These are phyloP conservation scores for Drosophila hamatofila DNA, from an alignment of 2,888 invertebrate genomes.

Conservation along the genomic window DNA sequence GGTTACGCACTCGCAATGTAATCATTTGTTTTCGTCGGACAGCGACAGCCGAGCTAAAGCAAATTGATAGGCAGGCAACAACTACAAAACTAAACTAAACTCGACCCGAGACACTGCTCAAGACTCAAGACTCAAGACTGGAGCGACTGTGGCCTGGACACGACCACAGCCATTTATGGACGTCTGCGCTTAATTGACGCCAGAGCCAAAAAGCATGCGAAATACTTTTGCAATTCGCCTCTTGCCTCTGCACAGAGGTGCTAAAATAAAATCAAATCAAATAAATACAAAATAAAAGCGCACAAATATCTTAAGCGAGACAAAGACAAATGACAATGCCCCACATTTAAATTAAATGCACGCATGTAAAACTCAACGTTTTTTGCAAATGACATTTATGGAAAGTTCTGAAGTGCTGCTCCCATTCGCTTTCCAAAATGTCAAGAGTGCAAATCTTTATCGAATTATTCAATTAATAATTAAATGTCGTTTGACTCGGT, in stretches of 20 bases:
- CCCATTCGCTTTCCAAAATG: constrained; percentile 17
- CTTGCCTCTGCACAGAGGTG: constrained; percentile 52
- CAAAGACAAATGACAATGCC: constrained; percentile 50
- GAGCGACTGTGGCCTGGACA: constrained; percentile 34
- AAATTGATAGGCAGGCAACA: constrained; percentile 78
- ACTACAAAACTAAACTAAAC: constrained; percentile 15
- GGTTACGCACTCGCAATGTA: constrained; percentile 77
- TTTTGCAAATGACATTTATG: not conserved
- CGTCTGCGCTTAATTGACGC: constrained; percentile 75
- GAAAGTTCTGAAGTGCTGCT: constrained; percentile 2
- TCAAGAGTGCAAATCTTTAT: not conserved
- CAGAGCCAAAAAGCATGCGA: constrained; percentile 64
- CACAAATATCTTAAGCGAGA: constrained; percentile 16
- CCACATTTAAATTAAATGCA: constrained; percentile 57
- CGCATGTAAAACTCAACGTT: constrained; percentile 43
- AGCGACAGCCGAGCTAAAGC: constrained; percentile 60
- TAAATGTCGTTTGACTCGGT: constrained; percentile 33
- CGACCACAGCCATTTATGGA: constrained; percentile 70
- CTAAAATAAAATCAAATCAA: constrained; percentile 43
- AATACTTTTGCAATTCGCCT: constrained; percentile 66
- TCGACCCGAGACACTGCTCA: constrained; percentile 28
- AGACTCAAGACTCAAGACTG: constrained; percentile 14
- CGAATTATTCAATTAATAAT: constrained; percentile 46
- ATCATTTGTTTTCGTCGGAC: constrained; percentile 75
- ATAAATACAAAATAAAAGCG: constrained; percentile 21